Evolutionary conservation across 2,888 invertebrate species (phyloP).

Genomic region (Limnephilus marmoratus): DNA sequence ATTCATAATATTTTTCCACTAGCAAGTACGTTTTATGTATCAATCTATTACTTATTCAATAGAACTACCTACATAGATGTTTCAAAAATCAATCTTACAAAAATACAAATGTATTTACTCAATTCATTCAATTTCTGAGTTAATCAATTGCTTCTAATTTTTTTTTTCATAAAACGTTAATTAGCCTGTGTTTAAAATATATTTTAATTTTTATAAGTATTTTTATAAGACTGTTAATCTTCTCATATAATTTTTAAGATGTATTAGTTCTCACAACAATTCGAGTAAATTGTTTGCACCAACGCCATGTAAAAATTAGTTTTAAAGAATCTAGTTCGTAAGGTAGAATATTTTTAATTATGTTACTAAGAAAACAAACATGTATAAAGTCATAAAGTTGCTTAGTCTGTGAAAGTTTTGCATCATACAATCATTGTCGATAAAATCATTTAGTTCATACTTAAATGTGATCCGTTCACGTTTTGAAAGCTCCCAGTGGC

Average conservation of each 20-base stretch:
- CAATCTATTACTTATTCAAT: background rate
- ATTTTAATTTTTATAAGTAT: conserved; percentile 34
- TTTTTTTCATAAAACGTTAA: background rate
- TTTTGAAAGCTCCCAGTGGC: background rate
- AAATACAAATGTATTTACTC: background rate
- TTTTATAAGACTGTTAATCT: conserved; percentile 42
- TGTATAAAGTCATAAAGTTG: conserved; percentile 40
- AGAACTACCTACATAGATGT: background rate
- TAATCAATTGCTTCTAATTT: background rate
- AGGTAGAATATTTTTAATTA: conserved; percentile 30
- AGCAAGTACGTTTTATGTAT: background rate
- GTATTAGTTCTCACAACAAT: conserved; percentile 25
- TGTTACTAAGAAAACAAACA: conserved; percentile 7
- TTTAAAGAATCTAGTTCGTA: background rate
- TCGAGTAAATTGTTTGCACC: conserved; percentile 39
- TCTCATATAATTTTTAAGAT: conserved; percentile 11
- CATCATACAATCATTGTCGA: conserved; percentile 65
- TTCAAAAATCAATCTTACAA: background rate
- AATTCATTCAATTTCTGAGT: background rate
- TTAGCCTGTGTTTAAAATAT: background rate
- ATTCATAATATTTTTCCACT: background rate
- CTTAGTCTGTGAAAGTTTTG: conserved; percentile 52
- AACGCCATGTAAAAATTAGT: conserved; percentile 55
- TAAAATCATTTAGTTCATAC: conserved; percentile 26
- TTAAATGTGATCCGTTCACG: background rate